These are phyloP conservation scores for Drosophila helvetica DNA, from an alignment of 2,888 invertebrate species.

Conservation along the genomic window DNA sequence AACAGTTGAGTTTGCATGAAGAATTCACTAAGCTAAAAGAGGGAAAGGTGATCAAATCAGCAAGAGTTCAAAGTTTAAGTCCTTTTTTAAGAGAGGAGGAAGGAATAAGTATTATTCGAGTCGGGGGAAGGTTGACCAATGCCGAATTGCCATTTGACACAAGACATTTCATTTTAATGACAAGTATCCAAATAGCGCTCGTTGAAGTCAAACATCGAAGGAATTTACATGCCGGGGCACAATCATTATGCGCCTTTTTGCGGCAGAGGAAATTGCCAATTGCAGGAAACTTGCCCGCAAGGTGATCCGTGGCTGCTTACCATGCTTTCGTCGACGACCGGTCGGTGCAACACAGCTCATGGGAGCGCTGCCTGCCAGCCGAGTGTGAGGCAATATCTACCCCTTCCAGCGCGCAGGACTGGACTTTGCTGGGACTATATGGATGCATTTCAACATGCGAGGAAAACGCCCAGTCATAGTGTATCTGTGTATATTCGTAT, in stretches of 20 bases:
- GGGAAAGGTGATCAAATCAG: no score
- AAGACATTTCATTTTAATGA: no score
- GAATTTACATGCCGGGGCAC: no score
- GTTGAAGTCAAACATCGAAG: no score
- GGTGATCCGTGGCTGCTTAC: slow-evolving; percentile 11
- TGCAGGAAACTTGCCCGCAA: slow-evolving; percentile 20
- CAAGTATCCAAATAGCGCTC: no score
- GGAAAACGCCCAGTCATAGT: slow-evolving; percentile 31
- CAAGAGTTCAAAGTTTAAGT: no score
- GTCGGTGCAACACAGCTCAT: not conserved
- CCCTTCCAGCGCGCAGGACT: slow-evolving; percentile 3
- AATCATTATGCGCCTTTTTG: slow-evolving; percentile 12
- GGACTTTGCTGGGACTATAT: slow-evolving; percentile 8
- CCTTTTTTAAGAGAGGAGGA: no score
- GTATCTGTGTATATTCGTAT: slow-evolving; percentile 41
- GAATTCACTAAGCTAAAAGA: no score
- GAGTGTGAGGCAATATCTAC: not conserved
- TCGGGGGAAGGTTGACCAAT: no score
- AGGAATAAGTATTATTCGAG: no score
- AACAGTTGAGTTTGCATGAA: no score
- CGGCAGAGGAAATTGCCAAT: slow-evolving; percentile 16
- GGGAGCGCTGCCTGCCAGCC: not conserved
- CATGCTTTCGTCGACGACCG: slow-evolving; percentile 19
- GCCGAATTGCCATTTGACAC: no score
- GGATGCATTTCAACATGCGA: slow-evolving; percentile 14